Percentiles rank a stretch among this genome's conserved stretches.
Conservation (phyloP, 30 jellyfish, hydroid and myxozoan species). For the Cassiopea xamachana region DNA sequence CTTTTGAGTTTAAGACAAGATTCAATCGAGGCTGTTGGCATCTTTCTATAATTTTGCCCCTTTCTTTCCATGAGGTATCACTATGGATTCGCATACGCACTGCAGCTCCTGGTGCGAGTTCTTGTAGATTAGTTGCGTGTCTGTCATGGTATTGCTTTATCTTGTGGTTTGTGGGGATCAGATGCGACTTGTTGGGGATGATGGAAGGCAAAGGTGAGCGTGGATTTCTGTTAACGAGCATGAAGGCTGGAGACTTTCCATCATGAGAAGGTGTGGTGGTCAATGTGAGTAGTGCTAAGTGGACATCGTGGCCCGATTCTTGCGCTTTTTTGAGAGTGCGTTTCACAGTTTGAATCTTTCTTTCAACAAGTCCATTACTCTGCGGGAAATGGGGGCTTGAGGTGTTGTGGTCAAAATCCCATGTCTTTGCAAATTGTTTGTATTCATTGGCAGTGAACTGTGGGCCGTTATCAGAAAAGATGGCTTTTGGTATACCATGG, state of each 20-base stretch:
- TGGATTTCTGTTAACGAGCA: constrained; percentile 46
- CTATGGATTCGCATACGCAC: constrained; percentile 57
- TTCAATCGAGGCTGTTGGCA: constrained; percentile 62
- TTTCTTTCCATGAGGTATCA: constrained; percentile 58
- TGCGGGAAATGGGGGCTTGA: constrained; percentile 66
- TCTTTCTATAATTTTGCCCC: constrained; percentile 41
- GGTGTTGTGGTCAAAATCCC: constrained; percentile 66
- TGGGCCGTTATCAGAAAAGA: constrained; percentile 69
- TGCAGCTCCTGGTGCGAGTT: constrained; percentile 26
- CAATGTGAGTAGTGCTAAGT: constrained; percentile 58
- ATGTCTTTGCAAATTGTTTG: constrained; percentile 49
- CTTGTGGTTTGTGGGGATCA: constrained; percentile 46
- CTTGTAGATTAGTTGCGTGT: constrained; percentile 56
- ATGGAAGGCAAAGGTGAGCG: constrained; percentile 62
- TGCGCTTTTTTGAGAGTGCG: constrained; percentile 72
- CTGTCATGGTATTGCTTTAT: constrained; percentile 47
- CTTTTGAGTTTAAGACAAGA: constrained; percentile 55
- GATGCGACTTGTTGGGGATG: constrained; percentile 38
- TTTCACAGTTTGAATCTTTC: constrained; percentile 79
- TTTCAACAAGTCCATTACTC: constrained; percentile 78
- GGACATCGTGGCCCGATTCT: constrained; percentile 60
- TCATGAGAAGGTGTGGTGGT: constrained; percentile 59
- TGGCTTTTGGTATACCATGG: constrained; percentile 52
- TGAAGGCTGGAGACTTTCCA: constrained; percentile 55
- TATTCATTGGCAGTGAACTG: constrained; percentile 53